A percentile compares a stretch with the other conserved stretches of the same genome.
Evolutionary conservation across 2,113 vertebrate genomes (phyloP).

Genomic region (Semicossyphus pulcher): DNA sequence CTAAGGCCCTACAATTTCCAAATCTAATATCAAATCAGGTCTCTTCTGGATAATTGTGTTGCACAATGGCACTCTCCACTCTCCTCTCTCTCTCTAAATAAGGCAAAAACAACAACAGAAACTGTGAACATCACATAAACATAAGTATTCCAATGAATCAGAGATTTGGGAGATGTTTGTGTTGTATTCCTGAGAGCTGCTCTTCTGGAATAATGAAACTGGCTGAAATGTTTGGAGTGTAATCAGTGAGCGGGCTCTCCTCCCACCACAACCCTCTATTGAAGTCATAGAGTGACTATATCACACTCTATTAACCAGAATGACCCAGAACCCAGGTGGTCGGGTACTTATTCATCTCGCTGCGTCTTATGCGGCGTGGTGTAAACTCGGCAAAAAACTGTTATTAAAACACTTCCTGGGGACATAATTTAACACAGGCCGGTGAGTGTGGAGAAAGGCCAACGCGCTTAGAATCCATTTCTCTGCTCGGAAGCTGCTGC

Average conservation of each 20-base stretch:
- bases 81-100: too few relatives aligned
- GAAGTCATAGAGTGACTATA: slow-evolving; percentile 62
- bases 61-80: too few relatives aligned
- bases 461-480: slow-evolving; percentile 62
- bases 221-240: slow-evolving; percentile 27
- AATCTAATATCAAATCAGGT: too few relatives aligned
- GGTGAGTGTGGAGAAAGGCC: slow-evolving; percentile 58
- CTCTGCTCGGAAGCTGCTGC: neutral
- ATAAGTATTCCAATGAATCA: neutral
- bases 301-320: slow-evolving; percentile 77
- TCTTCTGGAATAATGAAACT: slow-evolving; percentile 5
- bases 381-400: slow-evolving; percentile 70
- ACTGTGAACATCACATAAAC: neutral
- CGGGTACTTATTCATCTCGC: slow-evolving; percentile 63
- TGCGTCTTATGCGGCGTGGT: slow-evolving; percentile 56
- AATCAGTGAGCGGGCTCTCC: slow-evolving; percentile 54
- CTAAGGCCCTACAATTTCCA: too few relatives aligned
- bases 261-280: slow-evolving; percentile 34
- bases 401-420: slow-evolving; percentile 75
- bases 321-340: slow-evolving; percentile 73
- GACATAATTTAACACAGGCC: slow-evolving; percentile 71
- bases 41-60: too few relatives aligned
- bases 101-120: neutral
- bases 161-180: neutral
- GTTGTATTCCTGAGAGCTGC: neutral